Conservation (phyloP, 2,888 invertebrate genomes). For the Agrenia bidenticulata region DNA sequence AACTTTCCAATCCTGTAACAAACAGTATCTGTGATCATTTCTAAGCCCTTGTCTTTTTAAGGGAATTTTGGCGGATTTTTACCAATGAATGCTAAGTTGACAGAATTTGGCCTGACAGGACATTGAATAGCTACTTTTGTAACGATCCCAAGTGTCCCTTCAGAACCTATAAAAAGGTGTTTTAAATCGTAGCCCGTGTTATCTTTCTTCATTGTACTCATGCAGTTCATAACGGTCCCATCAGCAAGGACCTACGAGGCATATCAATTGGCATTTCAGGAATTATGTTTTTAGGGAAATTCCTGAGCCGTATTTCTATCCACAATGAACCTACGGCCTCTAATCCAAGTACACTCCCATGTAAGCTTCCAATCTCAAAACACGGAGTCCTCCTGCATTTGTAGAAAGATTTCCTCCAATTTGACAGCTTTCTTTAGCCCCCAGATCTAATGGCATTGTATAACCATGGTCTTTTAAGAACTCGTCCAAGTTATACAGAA, state of each 20-base stretch:
- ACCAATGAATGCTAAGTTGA: conserved; percentile 88
- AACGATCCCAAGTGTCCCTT: conserved; percentile 92
- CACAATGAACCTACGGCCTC: conserved; percentile 76
- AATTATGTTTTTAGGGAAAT: too few species aligned
- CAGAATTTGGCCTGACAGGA: conserved; percentile 76
- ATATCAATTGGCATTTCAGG: too few species aligned
- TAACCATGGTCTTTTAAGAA: conserved; percentile 69
- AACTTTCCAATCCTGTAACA: conserved; percentile 69
- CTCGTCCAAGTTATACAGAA: conserved; percentile 81
- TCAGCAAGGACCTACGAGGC: conserved; percentile 85
- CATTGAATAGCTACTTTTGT: conserved; percentile 91
- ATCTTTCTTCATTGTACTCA: conserved; percentile 87
- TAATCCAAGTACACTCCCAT: conserved; percentile 84
- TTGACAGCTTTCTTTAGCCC: conserved; percentile 93
- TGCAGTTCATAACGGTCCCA: conserved; percentile 79
- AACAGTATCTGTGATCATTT: background rate
- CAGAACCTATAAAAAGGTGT: conserved; percentile 95
- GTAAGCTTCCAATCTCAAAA: conserved; percentile 90
- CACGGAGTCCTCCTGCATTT: conserved; percentile 91
- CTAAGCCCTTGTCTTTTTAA: background rate
- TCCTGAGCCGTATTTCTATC: too few species aligned
- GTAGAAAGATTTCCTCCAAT: conserved; percentile 94
- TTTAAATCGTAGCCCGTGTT: conserved; percentile 97
- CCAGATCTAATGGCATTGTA: conserved; percentile 93
- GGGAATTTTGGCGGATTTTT: background rate